Evolutionary conservation across 2,113 vertebrate genomes (phyloP).

Genomic region (Myotis davidii): DNA sequence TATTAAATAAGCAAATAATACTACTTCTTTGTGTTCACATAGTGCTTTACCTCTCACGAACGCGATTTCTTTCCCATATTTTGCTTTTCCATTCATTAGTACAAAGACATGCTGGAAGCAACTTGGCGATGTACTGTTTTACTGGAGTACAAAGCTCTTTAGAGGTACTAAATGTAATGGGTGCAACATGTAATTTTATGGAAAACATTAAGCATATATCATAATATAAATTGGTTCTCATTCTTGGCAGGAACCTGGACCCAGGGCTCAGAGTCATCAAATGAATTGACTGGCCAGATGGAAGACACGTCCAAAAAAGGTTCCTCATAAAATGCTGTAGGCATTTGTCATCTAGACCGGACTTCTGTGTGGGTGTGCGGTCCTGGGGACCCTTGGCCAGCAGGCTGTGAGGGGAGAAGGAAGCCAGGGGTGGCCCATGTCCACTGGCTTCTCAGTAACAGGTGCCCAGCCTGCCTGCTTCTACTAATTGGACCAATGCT

Average conservation of each 20-base stretch:
- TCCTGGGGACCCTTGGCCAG: not conserved
- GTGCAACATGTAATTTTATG: not conserved
- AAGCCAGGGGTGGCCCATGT: not conserved
- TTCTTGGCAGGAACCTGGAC: not conserved
- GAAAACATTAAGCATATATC: not conserved
- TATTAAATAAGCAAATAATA: not conserved
- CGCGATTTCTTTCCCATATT: not conserved
- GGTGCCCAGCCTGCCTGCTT: not conserved
- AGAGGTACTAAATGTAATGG: not conserved
- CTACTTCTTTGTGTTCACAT: not conserved
- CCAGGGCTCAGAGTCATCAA: not conserved
- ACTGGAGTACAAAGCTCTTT: too few species aligned
- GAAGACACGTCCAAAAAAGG: not conserved
- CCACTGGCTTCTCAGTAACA: not conserved
- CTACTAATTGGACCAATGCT: not conserved
- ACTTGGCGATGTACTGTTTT: not conserved
- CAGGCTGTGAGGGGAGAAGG: not conserved
- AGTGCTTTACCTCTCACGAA: not conserved
- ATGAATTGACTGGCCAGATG: not conserved
- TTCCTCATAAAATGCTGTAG: not conserved
- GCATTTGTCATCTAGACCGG: rapidly evolving
- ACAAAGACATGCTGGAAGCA: not conserved
- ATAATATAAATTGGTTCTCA: not conserved
- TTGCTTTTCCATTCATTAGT: not conserved
- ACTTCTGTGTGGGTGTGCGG: rapidly evolving